Percentiles rank a stretch among this genome's conserved stretches.
Evolutionary conservation across 64 coral and sea anemone genomes (phyloP).

Genomic region (Dendronephthya gigantea): DNA sequence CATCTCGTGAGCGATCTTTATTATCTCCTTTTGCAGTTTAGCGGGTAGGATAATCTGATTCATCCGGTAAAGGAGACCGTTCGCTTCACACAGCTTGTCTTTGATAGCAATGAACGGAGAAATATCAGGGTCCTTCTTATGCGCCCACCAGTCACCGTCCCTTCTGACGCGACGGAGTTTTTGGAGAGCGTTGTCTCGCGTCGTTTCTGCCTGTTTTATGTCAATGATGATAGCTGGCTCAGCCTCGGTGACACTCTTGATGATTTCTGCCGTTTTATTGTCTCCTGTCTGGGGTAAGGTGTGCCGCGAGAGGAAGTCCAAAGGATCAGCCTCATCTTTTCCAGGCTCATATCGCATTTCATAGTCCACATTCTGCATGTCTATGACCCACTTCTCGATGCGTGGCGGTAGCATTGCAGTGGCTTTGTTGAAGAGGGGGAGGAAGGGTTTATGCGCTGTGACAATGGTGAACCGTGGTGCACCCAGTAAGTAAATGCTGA

Average conservation of each 20-base stretch:
- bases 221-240: conserved; percentile 22
- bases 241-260: conserved; percentile 5
- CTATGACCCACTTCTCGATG: background rate
- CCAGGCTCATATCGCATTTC: conserved; percentile 25
- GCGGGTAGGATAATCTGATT: conserved; percentile 12
- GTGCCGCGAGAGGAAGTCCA: conserved; percentile 34
- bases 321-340: conserved; percentile 29
- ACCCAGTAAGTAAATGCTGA: background rate
- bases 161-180: conserved; percentile 7
- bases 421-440: background rate
- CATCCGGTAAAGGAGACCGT: no score
- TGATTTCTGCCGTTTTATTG: conserved; percentile 2
- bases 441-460: background rate
- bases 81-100: no score
- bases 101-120: no score
- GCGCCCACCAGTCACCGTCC: conserved; percentile 3
- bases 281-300: conserved; percentile 18
- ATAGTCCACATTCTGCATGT: conserved; percentile 1
- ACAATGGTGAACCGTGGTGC: background rate
- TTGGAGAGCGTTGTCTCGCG: background rate
- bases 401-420: background rate
- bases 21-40: background rate
- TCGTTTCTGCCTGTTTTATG: background rate
- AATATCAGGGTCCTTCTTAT: conserved; percentile 23
- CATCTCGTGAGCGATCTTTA: conserved; percentile 11